These are phyloP conservation scores for Parauchenoglanis ngamensis DNA, from an alignment of 2,797 vertebrate species.

Conservation along the genomic window DNA sequence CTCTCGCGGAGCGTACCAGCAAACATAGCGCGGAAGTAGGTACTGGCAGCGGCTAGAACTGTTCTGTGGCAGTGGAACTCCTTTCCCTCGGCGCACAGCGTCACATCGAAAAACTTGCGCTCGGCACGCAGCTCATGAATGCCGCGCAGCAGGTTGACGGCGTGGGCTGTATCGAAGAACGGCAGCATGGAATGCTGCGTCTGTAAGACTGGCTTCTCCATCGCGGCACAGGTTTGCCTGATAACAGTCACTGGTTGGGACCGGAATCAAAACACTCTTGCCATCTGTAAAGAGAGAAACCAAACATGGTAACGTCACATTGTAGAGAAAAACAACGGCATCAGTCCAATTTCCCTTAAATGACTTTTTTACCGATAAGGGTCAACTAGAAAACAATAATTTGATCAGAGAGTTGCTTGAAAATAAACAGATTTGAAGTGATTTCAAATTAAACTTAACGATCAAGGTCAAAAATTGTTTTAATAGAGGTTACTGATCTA, in stretches of 20 bases:
- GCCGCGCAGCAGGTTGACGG: slow-evolving; percentile 89
- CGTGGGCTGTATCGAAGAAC: slow-evolving; percentile 89
- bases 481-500: background rate
- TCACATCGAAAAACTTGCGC: slow-evolving; percentile 92
- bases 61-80: slow-evolving; percentile 95
- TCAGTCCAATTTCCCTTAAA: background rate
- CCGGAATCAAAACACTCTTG: slow-evolving; percentile 56
- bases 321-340: background rate
- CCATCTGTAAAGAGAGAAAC: slow-evolving; percentile 64
- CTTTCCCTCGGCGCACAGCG: slow-evolving; percentile 86
- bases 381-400: background rate
- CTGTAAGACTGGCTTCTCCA: slow-evolving; percentile 78
- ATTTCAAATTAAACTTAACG: background rate
- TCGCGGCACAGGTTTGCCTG: slow-evolving; percentile 52
- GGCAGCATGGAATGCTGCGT: slow-evolving; percentile 80
- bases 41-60: slow-evolving; percentile 91
- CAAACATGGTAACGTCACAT: background rate
- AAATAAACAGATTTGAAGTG: background rate
- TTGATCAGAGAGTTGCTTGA: background rate
- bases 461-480: background rate
- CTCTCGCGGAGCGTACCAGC: slow-evolving; percentile 89
- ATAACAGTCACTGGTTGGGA: slow-evolving; percentile 43
- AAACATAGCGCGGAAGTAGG: slow-evolving; percentile 97
- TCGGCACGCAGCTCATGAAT: slow-evolving; percentile 91
- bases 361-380: background rate